Percentiles rank a stretch among this genome's conserved stretches.
These are phyloP conservation scores for Acronicta leporina DNA, from an alignment of 2,888 invertebrate species.

Conservation along the genomic window DNA sequence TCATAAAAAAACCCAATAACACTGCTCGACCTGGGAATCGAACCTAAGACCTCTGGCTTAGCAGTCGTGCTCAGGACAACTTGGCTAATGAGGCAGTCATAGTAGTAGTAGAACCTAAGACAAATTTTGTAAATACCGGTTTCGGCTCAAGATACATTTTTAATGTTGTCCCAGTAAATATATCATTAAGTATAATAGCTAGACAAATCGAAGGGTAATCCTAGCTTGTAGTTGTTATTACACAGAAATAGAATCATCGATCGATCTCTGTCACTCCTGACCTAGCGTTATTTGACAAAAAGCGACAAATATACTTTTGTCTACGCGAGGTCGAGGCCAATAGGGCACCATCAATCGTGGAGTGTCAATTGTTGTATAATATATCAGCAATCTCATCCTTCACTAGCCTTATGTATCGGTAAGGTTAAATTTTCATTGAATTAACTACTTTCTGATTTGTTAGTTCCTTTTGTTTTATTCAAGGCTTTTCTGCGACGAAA, in stretches of 20 bases:
- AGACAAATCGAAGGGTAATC: slow-evolving; percentile 25
- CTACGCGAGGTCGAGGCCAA: slow-evolving; percentile 43
- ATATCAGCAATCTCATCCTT: slow-evolving; percentile 9
- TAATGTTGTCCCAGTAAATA: not conserved
- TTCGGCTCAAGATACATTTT: not conserved
- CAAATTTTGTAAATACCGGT: too few relatives aligned
- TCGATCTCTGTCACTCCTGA: slow-evolving; percentile 59
- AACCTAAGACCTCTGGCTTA: too few relatives aligned
- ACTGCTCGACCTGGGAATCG: too few relatives aligned
- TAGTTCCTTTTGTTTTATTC: too few relatives aligned
- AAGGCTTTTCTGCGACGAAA: too few relatives aligned
- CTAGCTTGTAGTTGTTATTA: slow-evolving; percentile 10
- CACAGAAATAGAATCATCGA: slow-evolving; percentile 43
- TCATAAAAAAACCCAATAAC: too few relatives aligned
- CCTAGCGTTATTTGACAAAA: slow-evolving; percentile 53
- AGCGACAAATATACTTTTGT: slow-evolving; percentile 55
- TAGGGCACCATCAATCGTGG: slow-evolving; percentile 59
- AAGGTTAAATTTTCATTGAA: not conserved
- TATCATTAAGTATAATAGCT: slow-evolving; percentile 21
- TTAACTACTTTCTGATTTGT: too few relatives aligned
- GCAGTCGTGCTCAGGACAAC: too few relatives aligned
- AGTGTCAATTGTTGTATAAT: slow-evolving; percentile 55
- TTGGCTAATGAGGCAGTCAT: too few relatives aligned
- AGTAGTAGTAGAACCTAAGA: too few relatives aligned
- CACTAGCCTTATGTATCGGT: not conserved